Conservation (phyloP, 2,888 invertebrate species). For the Archips crataeganus region DNA sequence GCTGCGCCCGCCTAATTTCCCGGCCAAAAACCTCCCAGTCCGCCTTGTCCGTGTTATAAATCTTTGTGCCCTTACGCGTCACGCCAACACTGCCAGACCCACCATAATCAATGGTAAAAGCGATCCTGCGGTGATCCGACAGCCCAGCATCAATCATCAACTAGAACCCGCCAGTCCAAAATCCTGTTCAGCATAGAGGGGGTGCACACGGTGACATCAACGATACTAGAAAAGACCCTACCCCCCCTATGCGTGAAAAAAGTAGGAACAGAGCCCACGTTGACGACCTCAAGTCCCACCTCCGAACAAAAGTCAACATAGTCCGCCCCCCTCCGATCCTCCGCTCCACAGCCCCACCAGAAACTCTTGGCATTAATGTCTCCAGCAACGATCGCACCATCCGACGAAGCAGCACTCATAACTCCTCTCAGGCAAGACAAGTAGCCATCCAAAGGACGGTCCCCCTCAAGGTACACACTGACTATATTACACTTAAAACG, state of each 20-base stretch:
- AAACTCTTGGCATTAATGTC: conserved; percentile 12
- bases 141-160: neutral
- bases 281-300: neutral
- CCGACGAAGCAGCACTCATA: neutral
- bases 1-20: neutral
- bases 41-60: neutral
- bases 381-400: neutral
- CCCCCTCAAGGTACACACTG: neutral
- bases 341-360: conserved; percentile 15
- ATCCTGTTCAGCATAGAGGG: conserved; percentile 19
- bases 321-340: conserved; percentile 7
- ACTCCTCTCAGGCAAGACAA: fast-evolving
- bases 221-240: conserved; percentile 14
- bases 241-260: neutral
- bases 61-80: neutral
- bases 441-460: neutral
- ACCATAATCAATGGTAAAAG: neutral
- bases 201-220: conserved; percentile 41
- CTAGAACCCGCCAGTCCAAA: conserved; percentile 35
- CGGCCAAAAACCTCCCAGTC: neutral
- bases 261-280: neutral
- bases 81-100: neutral
- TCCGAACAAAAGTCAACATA: neutral
- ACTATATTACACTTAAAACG: too few species aligned
- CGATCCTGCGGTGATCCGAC: conserved; percentile 40